Conservation (phyloP, 2,888 invertebrate genomes). For the Mesoligia furuncula region DNA sequence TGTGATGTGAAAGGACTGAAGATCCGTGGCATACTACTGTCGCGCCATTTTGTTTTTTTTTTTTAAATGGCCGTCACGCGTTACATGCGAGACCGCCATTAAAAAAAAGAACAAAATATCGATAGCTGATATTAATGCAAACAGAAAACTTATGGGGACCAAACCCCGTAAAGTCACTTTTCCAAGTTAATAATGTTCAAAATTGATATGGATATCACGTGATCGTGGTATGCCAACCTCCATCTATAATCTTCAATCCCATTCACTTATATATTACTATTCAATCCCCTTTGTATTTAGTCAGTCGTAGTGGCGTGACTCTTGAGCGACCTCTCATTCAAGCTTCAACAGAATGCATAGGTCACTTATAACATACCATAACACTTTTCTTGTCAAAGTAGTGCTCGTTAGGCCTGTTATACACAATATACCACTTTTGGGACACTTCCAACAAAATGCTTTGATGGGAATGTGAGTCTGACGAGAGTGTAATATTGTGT, state of each 20-base stretch:
- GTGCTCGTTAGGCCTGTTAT: constrained; percentile 1
- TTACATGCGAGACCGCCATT: too few relatives aligned
- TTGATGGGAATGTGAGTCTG: not conserved
- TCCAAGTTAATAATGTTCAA: not conserved
- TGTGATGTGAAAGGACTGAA: not conserved
- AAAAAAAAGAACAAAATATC: not conserved
- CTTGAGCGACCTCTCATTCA: not conserved
- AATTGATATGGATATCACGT: not conserved
- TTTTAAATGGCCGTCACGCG: not conserved
- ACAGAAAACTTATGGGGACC: not conserved
- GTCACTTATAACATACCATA: not conserved
- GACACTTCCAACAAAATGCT: constrained; percentile 3
- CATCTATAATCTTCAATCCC: not conserved
- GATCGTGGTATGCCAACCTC: not conserved
- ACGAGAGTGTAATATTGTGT: constrained; percentile 12
- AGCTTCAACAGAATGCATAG: not conserved
- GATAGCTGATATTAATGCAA: not conserved
- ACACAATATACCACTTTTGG: constrained; percentile 23
- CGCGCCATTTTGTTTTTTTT: not conserved
- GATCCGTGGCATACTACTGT: not conserved
- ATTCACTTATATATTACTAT: too few relatives aligned
- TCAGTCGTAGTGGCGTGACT: not conserved
- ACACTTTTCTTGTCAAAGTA: constrained; percentile 27
- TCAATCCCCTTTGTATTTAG: not conserved
- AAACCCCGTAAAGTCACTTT: not conserved